These are phyloP conservation scores for Halcyon malimbica DNA, from an alignment of 2,113 vertebrate genomes.

Conservation along the genomic window DNA sequence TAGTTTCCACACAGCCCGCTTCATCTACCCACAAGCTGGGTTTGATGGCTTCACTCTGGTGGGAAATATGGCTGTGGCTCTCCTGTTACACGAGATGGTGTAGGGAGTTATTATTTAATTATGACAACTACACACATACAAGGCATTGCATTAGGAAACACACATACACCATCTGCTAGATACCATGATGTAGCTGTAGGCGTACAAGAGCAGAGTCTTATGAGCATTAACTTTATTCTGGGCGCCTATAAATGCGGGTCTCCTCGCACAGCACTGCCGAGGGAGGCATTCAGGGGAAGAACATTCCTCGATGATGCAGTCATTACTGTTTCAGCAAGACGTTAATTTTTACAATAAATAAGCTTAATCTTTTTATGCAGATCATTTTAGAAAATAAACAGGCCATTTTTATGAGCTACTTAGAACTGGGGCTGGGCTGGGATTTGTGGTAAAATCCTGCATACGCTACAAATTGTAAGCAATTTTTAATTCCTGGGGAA, in stretches of 20 bases:
- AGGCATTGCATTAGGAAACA: slow-evolving; percentile 66
- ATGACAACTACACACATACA: slow-evolving; percentile 67
- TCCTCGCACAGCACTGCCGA: slow-evolving; percentile 23
- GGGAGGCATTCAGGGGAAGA: slow-evolving; percentile 46
- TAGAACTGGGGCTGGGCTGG: slow-evolving; percentile 2
- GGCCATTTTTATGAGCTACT: slow-evolving; percentile 67
- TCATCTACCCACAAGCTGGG: background rate
- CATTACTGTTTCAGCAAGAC: slow-evolving; percentile 48
- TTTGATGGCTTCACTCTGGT: background rate
- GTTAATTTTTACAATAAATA: slow-evolving; percentile 72
- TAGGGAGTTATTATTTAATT: slow-evolving; percentile 73
- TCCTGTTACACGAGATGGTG: slow-evolving; percentile 12
- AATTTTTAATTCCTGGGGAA: slow-evolving; percentile 37
- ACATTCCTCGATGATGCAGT: background rate
- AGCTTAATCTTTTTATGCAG: slow-evolving; percentile 54
- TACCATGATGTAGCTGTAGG: slow-evolving; percentile 68
- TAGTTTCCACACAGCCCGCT: background rate
- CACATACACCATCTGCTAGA: slow-evolving; percentile 75
- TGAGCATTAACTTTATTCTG: slow-evolving; percentile 62
- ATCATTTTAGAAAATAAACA: slow-evolving; percentile 66
- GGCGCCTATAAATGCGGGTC: slow-evolving; percentile 23
- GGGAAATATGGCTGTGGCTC: slow-evolving; percentile 13
- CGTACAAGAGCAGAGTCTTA: slow-evolving; percentile 28
- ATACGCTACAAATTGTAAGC: background rate
- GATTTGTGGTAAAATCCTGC: slow-evolving; percentile 3